Percentiles rank a stretch among this genome's conserved stretches.
phyloP scores from a whole-genome alignment of 2,797 vertebrate genomes.

The Pagetopsis macropterus region DNA sequence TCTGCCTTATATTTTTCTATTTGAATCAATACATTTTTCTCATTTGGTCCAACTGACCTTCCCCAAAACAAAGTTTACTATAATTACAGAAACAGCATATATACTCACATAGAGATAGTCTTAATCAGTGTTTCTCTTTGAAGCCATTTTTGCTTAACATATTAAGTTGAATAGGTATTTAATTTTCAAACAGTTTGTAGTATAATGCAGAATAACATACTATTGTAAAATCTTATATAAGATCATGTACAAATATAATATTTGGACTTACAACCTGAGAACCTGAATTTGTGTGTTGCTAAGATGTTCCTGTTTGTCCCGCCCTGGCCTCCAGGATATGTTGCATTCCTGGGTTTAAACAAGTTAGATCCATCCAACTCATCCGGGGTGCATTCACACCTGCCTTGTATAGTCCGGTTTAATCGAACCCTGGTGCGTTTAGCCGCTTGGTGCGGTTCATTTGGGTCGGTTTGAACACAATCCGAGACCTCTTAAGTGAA shows the following conservation, averaged over 20 bases:
- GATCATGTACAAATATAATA: not conserved
- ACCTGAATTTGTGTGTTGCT: not conserved
- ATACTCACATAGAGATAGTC: too few relatives aligned
- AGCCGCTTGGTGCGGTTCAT: too few relatives aligned
- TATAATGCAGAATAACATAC: slow-evolving; percentile 1
- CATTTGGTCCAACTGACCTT: too few relatives aligned
- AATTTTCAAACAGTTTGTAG: not conserved
- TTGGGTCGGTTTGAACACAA: too few relatives aligned
- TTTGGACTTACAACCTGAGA: not conserved
- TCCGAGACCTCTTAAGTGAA: too few relatives aligned
- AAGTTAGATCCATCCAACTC: not conserved
- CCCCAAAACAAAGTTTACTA: too few relatives aligned
- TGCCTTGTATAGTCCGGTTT: too few relatives aligned
- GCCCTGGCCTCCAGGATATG: not conserved
- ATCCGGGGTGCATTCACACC: too few relatives aligned
- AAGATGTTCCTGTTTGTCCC: not conserved
- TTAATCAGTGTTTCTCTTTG: too few relatives aligned
- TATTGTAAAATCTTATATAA: not conserved
- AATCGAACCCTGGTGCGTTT: too few relatives aligned
- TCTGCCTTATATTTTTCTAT: not conserved
- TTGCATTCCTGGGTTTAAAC: not conserved
- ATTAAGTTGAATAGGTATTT: not conserved
- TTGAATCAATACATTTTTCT: not conserved
- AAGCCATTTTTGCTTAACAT: too few relatives aligned
- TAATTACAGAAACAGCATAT: too few relatives aligned